Evolutionary conservation across 2,888 invertebrate genomes (phyloP), one percentile per base, ranked within the genome.

Genomic region (Drosophila cracens): DNA sequence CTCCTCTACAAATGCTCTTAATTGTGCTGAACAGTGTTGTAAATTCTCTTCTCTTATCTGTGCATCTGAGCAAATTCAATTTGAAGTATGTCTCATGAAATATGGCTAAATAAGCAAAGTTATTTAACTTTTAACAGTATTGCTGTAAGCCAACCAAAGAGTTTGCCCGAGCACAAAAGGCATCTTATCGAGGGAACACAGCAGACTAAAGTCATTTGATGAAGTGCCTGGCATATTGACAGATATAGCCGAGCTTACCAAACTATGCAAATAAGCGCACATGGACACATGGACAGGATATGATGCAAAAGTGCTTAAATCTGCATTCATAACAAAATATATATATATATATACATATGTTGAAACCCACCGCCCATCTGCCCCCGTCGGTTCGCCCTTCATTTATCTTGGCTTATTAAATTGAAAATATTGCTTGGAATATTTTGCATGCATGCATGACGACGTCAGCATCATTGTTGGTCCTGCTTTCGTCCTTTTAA

Each of bases 321-420:
- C 54, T 70, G 49, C 70, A 70, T 70, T 49, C 70, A 70, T 79
- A 53, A 49, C 57, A 63, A 51, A 21, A 66, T 64, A n/a, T 36
- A 59, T 18, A 10, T 4, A 56, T 31, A 33, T 11, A 33, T 46
- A 21, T 57, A 62, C 11, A 43, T 46, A 33, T 46, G 31, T 31
- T 38, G 33, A 38, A 18, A n/a, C 4, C 29, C 48, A 53, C 65
- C 58, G 21, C 33, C 40, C 36, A 40, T 34, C 51, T 27, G 29
- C 46, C 61, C 61, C 34, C 25, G n/a, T 46, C 46, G 18, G 53
- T 65, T 62, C 43, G 53, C 63, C 46, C 73, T 82, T 84, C 89
- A 90, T 90, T 90, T 87, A 87, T 87, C 83, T 88, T 87, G 80
- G 87, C 90, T 90, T 90, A 89, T 90, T 89, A 87, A 87, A 87